A percentile compares a stretch with the other conserved stretches of the same genome.
Conservation (phyloP, 2,888 invertebrate genomes). For the Megalurothrips usitatus region DNA sequence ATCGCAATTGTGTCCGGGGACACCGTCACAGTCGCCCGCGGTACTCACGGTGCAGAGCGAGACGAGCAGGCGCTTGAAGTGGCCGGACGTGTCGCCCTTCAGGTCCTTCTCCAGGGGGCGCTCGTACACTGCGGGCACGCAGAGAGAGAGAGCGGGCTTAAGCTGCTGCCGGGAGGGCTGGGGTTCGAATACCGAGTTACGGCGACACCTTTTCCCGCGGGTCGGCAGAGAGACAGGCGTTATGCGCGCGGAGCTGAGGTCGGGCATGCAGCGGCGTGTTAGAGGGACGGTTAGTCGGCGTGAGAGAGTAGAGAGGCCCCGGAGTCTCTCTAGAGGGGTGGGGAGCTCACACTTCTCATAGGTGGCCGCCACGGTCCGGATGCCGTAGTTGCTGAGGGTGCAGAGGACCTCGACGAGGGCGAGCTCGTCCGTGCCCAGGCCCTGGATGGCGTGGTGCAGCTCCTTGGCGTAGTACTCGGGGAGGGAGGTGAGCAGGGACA, state of each 20-base stretch:
- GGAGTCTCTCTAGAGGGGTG: too few relatives aligned
- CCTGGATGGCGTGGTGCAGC: slow-evolving; percentile 50
- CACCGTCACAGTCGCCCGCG: too few relatives aligned
- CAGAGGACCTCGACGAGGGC: slow-evolving; percentile 50
- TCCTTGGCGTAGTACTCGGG: slow-evolving; percentile 50
- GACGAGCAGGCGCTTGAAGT: slow-evolving; percentile 52
- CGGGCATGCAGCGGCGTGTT: too few relatives aligned
- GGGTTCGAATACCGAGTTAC: too few relatives aligned
- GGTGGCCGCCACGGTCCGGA: slow-evolving; percentile 42
- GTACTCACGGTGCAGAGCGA: slow-evolving; percentile 45
- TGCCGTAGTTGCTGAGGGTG: slow-evolving; percentile 48
- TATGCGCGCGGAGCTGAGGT: too few relatives aligned
- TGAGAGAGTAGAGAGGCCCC: too few relatives aligned
- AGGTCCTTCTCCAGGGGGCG: slow-evolving; percentile 49
- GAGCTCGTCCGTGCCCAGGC: slow-evolving; percentile 49
- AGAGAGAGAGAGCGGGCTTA: too few relatives aligned
- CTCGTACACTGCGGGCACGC: slow-evolving; percentile 44
- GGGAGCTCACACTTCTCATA: slow-evolving; percentile 44
- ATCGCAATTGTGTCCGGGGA: too few relatives aligned
- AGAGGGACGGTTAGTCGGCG: too few relatives aligned
- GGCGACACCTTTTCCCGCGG: too few relatives aligned
- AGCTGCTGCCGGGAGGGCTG: too few relatives aligned
- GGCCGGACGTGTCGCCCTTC: slow-evolving; percentile 52
- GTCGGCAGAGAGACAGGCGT: too few relatives aligned
- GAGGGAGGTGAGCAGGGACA: slow-evolving; percentile 49